Percentiles rank a stretch among this genome's conserved stretches.
Evolutionary conservation across 2,888 invertebrate genomes (phyloP).

Genomic region (Lampropteryx suffumata): DNA sequence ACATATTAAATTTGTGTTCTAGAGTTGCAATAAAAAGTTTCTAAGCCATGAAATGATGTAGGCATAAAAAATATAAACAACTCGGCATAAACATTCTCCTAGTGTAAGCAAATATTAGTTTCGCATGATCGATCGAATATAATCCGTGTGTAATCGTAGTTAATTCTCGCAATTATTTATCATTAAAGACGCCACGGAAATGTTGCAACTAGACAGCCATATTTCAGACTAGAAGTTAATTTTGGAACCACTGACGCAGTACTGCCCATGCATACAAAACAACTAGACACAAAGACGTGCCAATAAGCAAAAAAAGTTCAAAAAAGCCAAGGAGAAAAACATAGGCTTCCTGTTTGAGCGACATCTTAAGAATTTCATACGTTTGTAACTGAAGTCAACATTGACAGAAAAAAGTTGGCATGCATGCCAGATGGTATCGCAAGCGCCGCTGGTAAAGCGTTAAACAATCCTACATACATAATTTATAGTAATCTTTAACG

Average conservation of each 20-base stretch:
- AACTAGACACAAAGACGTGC: slow-evolving; percentile 42
- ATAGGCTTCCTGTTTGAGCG: slow-evolving; percentile 58
- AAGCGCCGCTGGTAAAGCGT: slow-evolving; percentile 54
- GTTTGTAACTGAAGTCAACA: slow-evolving; percentile 62
- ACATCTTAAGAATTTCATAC: slow-evolving; percentile 58
- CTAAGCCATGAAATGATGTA: too few species aligned
- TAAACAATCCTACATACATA: slow-evolving; percentile 48
- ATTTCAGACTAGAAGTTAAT: slow-evolving; percentile 63
- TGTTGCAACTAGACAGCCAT: slow-evolving; percentile 53
- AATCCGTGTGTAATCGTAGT: slow-evolving; percentile 18
- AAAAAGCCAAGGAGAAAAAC: slow-evolving; percentile 42
- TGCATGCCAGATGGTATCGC: slow-evolving; percentile 46
- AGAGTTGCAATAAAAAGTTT: too few species aligned
- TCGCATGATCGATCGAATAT: slow-evolving; percentile 15
- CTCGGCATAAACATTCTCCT: too few species aligned
- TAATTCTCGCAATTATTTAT: slow-evolving; percentile 19
- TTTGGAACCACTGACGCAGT: slow-evolving; percentile 60
- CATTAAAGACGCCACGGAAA: slow-evolving; percentile 37
- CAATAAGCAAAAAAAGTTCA: slow-evolving; percentile 39
- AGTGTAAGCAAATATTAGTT: slow-evolving; percentile 13
- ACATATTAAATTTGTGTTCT: too few species aligned
- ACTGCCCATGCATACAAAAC: slow-evolving; percentile 37
- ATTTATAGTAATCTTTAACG: slow-evolving; percentile 59
- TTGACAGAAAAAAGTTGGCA: slow-evolving; percentile 71
- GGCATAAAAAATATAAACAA: too few species aligned